Conservation (phyloP, 2,113 vertebrate genomes). For the Hypomesus transpacificus region DNA sequence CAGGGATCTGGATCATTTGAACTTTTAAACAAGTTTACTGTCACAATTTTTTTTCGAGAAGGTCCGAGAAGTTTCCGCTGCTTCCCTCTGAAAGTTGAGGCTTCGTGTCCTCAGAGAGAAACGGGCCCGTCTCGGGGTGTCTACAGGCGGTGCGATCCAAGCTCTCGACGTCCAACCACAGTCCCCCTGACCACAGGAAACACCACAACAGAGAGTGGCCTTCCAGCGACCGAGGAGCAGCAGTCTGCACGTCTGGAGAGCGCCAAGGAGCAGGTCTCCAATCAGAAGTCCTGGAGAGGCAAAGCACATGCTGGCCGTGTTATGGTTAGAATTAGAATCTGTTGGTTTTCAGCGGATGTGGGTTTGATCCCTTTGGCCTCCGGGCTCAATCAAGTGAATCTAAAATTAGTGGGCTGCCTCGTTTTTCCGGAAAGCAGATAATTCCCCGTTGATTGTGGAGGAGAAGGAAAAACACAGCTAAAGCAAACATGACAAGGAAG, state of each 20-base stretch:
- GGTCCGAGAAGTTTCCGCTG: not conserved
- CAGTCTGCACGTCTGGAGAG: conserved; percentile 34
- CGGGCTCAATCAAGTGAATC: conserved; percentile 71
- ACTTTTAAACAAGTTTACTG: too few relatives aligned
- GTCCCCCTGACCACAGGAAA: conserved; percentile 60
- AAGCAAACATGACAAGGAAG: conserved; percentile 50
- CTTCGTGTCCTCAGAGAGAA: conserved; percentile 14
- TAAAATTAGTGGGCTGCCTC: conserved; percentile 70
- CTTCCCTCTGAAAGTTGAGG: not conserved
- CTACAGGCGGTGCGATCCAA: too few relatives aligned
- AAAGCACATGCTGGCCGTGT: conserved; percentile 75
- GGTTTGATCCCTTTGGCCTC: conserved; percentile 67
- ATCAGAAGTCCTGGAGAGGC: conserved; percentile 63
- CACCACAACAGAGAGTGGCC: conserved; percentile 64
- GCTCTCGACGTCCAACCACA: conserved; percentile 46
- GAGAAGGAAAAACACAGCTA: conserved; percentile 52
- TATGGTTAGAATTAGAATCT: conserved; percentile 74
- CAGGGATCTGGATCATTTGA: too few relatives aligned
- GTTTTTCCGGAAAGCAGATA: conserved; percentile 68
- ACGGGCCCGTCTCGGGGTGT: conserved; percentile 29
- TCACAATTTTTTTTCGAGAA: too few relatives aligned
- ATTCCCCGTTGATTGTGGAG: conserved; percentile 69
- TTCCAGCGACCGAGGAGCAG: conserved; percentile 40
- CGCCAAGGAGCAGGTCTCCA: conserved; percentile 56
- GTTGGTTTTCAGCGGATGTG: conserved; percentile 70